Evolutionary conservation across 2,888 invertebrate genomes (phyloP).

Genomic region (Oxycera nigricornis): DNA sequence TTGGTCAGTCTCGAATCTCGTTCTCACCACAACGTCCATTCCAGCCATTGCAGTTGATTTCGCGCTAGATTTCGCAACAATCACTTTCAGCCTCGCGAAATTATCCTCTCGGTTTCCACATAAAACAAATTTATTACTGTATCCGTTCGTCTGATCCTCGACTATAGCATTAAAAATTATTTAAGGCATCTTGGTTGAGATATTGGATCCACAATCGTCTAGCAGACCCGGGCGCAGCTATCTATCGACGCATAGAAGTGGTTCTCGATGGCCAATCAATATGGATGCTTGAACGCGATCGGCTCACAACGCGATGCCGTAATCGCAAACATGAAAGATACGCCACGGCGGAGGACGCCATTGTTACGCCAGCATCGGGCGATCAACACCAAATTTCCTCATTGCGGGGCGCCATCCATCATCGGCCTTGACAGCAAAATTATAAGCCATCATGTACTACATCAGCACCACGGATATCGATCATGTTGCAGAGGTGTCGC

Average conservation of each 20-base stretch:
- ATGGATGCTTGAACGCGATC: not conserved
- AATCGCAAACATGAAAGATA: conserved; percentile 29
- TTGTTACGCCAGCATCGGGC: conserved; percentile 25
- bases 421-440: conserved; percentile 36
- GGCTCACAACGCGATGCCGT: conserved; percentile 2
- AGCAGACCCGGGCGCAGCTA: not conserved
- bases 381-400: conserved; percentile 39
- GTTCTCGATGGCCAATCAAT: conserved; percentile 1
- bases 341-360: not conserved
- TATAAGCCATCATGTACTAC: conserved; percentile 31
- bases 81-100: conserved; percentile 2
- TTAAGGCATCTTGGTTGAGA: not conserved
- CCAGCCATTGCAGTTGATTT: too few species aligned
- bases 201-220: not conserved
- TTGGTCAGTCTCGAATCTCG: too few species aligned
- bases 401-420: conserved; percentile 33
- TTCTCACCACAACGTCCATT: too few species aligned
- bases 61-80: too few species aligned
- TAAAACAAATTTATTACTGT: conserved; percentile 12
- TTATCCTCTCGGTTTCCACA: conserved; percentile 19
- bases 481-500: conserved; percentile 34
- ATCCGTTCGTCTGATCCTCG: not conserved
- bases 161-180: conserved; percentile 17
- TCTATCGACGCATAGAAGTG: conserved; percentile 1
- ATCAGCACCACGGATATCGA: conserved; percentile 32